Conservation (phyloP, 35 echinoderm and acorn worm genomes). For the Acanthaster planci region DNA sequence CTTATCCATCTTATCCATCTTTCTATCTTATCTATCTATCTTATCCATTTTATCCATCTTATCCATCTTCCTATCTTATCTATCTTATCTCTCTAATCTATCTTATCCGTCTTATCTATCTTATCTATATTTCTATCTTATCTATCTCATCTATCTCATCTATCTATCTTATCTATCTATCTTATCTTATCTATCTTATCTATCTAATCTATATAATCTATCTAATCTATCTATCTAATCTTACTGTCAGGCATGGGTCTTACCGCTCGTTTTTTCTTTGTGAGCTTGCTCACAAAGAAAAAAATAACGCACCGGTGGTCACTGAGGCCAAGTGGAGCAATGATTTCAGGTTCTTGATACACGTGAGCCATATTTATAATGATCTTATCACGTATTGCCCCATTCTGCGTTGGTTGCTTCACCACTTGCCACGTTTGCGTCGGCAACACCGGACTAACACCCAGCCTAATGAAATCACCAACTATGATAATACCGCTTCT, state of each 20-base stretch:
- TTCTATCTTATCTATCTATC: too few relatives aligned
- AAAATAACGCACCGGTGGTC: constrained; percentile 39
- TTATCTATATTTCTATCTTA: too few relatives aligned
- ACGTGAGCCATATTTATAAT: constrained; percentile 19
- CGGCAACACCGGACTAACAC: constrained; percentile 22
- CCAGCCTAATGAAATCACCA: constrained; percentile 39
- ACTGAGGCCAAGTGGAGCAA: constrained; percentile 28
- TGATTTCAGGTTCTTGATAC: constrained; percentile 28
- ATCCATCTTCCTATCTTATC: too few relatives aligned
- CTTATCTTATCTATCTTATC: too few relatives aligned
- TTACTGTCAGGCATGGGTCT: constrained; percentile 50
- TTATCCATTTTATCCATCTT: too few relatives aligned
- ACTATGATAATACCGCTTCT: constrained; percentile 33
- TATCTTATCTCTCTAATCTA: too few relatives aligned
- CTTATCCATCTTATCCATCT: too few relatives aligned
- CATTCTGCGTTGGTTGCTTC: constrained; percentile 34
- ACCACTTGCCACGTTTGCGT: constrained; percentile 26
- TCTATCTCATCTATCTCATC: too few relatives aligned
- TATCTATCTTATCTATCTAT: too few relatives aligned
- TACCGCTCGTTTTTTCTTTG: constrained; percentile 2
- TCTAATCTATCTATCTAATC: too few relatives aligned
- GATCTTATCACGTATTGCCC: constrained; percentile 40
- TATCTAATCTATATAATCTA: too few relatives aligned
- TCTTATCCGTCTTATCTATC: too few relatives aligned
- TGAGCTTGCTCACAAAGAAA: not conserved